Evolutionary conservation across 2,113 vertebrate genomes (phyloP).

Genomic region (Poeciliopsis occidentalis): DNA sequence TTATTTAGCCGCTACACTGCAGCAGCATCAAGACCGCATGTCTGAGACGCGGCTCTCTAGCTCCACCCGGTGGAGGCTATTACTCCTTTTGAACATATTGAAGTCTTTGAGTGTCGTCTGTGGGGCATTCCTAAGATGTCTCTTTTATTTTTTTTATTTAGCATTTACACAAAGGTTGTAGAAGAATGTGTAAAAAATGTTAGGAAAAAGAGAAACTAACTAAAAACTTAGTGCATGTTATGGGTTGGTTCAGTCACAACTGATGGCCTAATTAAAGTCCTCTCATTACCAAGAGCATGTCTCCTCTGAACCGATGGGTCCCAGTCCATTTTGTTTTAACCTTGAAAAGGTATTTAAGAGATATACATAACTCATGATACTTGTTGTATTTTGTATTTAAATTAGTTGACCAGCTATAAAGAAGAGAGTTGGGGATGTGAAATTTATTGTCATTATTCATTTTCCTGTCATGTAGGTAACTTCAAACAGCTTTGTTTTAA

Average conservation of each 20-base stretch:
- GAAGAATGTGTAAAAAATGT: background rate
- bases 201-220: background rate
- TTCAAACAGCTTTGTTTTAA: no score
- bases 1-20: constrained; percentile 34
- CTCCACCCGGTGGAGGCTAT: constrained; percentile 56
- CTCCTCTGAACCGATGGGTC: background rate
- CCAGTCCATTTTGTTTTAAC: background rate
- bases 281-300: no score
- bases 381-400: background rate
- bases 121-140: no score
- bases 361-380: background rate
- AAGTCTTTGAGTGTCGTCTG: no score
- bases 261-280: no score
- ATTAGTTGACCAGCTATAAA: background rate
- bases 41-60: constrained; percentile 12
- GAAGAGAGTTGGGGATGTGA: background rate
- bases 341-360: no score
- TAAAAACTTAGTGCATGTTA: no score
- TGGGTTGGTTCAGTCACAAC: no score
- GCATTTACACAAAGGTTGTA: background rate
- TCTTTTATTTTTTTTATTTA: background rate
- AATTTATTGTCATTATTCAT: no score
- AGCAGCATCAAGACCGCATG: constrained; percentile 27
- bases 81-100: background rate
- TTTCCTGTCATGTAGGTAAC: no score